A percentile compares a stretch with the other conserved stretches of the same genome.
Conservation (phyloP, 1,140 invertebrate species). For the Trinorchestia longiramus region DNA sequence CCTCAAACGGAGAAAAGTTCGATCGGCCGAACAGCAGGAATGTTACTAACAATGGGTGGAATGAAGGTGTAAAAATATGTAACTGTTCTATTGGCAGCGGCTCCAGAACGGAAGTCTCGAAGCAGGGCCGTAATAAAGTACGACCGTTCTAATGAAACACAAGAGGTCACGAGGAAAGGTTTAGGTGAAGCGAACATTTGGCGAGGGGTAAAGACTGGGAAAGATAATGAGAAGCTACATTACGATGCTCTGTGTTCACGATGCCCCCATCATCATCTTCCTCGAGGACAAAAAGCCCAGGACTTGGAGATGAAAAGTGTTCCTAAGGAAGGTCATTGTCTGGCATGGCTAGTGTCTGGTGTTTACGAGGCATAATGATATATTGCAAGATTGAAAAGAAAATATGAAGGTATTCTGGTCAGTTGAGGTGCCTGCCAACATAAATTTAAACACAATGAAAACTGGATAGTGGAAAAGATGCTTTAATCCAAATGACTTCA, state of each 20-base stretch:
- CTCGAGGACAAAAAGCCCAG: not conserved
- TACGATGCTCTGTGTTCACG: not conserved
- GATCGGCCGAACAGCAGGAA: not conserved
- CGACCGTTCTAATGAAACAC: constrained; percentile 19
- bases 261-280: not conserved
- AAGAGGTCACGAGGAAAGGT: constrained; percentile 3
- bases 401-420: not conserved
- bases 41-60: constrained; percentile 9
- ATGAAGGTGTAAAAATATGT: constrained; percentile 19
- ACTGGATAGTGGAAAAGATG: not conserved
- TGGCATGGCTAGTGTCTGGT: not conserved
- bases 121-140: not conserved
- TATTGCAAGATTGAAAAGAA: not conserved
- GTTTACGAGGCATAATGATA: not conserved
- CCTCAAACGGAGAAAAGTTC: not conserved
- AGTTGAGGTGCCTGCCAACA: not conserved
- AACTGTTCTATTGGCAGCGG: not conserved
- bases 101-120: not conserved
- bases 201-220: not conserved
- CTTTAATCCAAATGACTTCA: not conserved
- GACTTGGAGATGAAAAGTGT: not conserved
- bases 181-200: not conserved
- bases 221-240: not conserved
- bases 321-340: not conserved
- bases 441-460: not conserved